A percentile compares a stretch with the other conserved stretches of the same genome.
Conservation (phyloP, 2,113 vertebrate species). For the Gorsachius goisagi region DNA sequence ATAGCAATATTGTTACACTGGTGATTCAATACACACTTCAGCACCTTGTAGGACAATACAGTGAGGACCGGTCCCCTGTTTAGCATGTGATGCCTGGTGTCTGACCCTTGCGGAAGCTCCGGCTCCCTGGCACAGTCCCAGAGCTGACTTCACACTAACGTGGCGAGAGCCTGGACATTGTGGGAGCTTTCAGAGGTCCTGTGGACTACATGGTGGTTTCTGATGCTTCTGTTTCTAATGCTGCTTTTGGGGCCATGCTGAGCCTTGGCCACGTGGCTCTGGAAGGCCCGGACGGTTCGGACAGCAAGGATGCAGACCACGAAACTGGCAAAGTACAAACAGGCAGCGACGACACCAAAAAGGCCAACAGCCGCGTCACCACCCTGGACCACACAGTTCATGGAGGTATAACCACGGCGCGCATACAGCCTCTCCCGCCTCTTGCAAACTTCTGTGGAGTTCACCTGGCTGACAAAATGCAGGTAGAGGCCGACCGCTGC, state of each 20-base stretch:
- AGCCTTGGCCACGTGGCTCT: accelerated
- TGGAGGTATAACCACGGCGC: constrained; percentile 82
- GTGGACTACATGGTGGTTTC: accelerated
- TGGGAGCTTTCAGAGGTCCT: not conserved
- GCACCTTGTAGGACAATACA: not conserved
- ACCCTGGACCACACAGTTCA: constrained; percentile 83
- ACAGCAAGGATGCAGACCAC: constrained; percentile 72
- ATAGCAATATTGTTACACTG: not conserved
- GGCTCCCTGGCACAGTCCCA: not conserved
- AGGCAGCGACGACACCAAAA: constrained; percentile 75
- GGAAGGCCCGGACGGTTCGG: constrained; percentile 6
- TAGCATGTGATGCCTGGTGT: accelerated
- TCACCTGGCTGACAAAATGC: constrained; percentile 81
- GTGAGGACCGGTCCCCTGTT: not conserved
- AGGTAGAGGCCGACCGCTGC: constrained; percentile 84
- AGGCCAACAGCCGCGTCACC: constrained; percentile 79
- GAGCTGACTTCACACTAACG: constrained; percentile 38
- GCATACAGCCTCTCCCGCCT: constrained; percentile 79
- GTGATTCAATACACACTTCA: not conserved
- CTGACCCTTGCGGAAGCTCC: not conserved
- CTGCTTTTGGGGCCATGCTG: not conserved
- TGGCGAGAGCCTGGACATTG: not conserved
- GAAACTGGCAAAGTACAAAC: constrained; percentile 71
- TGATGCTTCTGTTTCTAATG: not conserved
- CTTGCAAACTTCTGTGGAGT: constrained; percentile 80